phyloP scores from a whole-genome alignment of 2,888 invertebrate species.

The Iphiclides podalirius region DNA sequence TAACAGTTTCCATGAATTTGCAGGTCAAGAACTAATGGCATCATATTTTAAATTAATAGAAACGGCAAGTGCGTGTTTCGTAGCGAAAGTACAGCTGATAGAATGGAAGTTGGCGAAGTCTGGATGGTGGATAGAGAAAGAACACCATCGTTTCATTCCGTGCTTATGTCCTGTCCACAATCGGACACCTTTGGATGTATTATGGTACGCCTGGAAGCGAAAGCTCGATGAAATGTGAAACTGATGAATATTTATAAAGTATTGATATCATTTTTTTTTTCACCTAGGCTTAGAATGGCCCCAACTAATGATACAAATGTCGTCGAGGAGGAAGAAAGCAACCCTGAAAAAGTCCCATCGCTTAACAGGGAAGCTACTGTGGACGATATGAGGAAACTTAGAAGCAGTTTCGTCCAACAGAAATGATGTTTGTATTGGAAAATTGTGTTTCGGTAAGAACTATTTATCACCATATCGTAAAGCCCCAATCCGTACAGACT shows the following conservation, averaged over 20 bases:
- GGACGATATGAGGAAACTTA: constrained; percentile 45
- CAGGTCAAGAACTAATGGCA: constrained; percentile 75
- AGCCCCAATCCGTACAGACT: too few species aligned
- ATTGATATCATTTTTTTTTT: constrained; percentile 6
- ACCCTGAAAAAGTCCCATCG: constrained; percentile 28
- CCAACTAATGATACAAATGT: constrained; percentile 21
- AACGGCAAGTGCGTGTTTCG: constrained; percentile 49
- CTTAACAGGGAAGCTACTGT: constrained; percentile 37
- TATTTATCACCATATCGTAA: too few species aligned
- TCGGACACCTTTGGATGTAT: constrained; percentile 59
- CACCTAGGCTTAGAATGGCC: too few species aligned
- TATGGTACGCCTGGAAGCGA: constrained; percentile 43
- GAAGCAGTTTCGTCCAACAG: constrained; percentile 40
- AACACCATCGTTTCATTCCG: constrained; percentile 50
- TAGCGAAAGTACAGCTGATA: constrained; percentile 60
- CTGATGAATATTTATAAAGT: neutral
- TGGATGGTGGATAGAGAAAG: constrained; percentile 64
- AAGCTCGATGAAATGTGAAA: too few species aligned
- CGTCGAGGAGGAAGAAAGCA: constrained; percentile 9
- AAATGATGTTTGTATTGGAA: too few species aligned
- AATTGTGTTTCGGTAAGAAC: too few species aligned
- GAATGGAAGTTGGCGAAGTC: constrained; percentile 70
- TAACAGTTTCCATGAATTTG: constrained; percentile 10
- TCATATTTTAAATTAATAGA: constrained; percentile 61
- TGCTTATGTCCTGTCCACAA: constrained; percentile 58